Evolutionary conservation across 92 coral and sea anemone species (phyloP).

Genomic region (Desmophyllum pertusum): DNA sequence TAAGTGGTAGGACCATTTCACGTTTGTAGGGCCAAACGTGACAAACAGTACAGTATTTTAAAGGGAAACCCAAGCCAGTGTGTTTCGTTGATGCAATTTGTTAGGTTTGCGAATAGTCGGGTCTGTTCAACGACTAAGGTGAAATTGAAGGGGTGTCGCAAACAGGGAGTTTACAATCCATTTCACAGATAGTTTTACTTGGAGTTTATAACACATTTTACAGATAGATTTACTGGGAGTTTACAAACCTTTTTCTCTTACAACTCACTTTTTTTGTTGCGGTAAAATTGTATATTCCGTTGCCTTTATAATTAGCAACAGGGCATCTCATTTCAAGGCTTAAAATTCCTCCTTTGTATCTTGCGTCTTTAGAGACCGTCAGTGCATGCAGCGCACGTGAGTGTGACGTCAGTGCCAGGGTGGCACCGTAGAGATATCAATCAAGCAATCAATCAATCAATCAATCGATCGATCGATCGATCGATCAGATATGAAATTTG

Average conservation of each 20-base stretch:
- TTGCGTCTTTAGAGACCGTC: neutral
- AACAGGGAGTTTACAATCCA: neutral
- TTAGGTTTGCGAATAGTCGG: too few relatives aligned
- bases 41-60: neutral
- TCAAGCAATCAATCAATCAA: neutral
- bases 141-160: neutral
- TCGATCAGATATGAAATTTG: too few relatives aligned
- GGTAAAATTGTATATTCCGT: neutral
- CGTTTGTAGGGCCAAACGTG: neutral
- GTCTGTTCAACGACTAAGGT: too few relatives aligned
- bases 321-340: neutral
- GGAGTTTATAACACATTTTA: too few relatives aligned
- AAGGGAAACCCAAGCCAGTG: neutral
- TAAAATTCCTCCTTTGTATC: neutral
- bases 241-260: neutral
- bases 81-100: neutral
- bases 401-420: conserved; percentile 37
- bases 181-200: neutral
- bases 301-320: neutral
- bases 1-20: neutral
- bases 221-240: neutral
- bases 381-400: conserved; percentile 13
- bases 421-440: conserved; percentile 51
- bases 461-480: neutral
- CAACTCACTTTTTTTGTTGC: too few relatives aligned